Percentiles rank a stretch among this genome's conserved stretches.
Evolutionary conservation across 1,140 invertebrate species (phyloP).

Genomic region (Bilobella aurantiaca): DNA sequence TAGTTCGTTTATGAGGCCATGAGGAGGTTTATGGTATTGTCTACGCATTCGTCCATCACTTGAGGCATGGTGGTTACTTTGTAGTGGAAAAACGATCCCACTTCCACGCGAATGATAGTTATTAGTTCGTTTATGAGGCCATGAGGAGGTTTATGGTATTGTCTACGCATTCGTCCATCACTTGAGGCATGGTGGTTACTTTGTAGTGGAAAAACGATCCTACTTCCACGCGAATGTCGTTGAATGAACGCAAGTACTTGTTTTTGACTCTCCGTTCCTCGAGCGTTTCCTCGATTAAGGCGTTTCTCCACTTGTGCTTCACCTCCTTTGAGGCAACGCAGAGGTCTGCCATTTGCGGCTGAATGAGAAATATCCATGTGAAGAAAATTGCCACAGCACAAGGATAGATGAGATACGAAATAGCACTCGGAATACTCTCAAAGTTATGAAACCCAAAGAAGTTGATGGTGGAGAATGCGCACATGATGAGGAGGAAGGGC

Average conservation of each 20-base stretch:
- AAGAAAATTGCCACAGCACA: neutral
- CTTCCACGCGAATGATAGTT: neutral
- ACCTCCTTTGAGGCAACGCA: neutral
- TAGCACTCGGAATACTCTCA: neutral
- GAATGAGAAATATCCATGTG: neutral
- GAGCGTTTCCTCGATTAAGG: neutral
- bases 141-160: neutral
- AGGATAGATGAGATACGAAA: neutral
- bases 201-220: neutral
- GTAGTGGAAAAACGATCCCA: neutral
- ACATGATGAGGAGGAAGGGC: neutral
- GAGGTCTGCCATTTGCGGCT: neutral
- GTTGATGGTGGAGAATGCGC: neutral
- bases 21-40: neutral
- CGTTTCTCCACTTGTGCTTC: neutral
- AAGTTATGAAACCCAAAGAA: neutral
- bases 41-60: neutral
- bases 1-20: no score
- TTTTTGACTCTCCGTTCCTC: neutral
- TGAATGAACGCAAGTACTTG: neutral
- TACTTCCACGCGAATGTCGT: neutral
- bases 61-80: neutral
- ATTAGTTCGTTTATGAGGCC: no score
- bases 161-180: neutral
- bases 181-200: neutral